Conservation (phyloP, 2,888 invertebrate genomes). For the Nymphalis urticae region DNA sequence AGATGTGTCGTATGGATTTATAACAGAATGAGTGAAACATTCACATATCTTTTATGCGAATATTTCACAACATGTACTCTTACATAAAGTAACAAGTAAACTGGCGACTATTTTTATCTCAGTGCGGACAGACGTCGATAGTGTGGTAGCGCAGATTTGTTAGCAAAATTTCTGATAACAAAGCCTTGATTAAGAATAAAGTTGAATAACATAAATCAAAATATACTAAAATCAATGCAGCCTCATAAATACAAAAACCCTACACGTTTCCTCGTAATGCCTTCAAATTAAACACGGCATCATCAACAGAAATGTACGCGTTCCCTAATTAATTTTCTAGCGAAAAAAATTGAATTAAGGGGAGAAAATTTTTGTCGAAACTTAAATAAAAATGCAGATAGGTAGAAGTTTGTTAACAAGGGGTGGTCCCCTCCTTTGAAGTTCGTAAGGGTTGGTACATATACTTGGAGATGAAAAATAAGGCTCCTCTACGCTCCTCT, state of each 20-base stretch:
- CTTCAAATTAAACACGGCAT: conserved; percentile 52
- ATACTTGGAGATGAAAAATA: conserved; percentile 59
- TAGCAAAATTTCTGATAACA: too few relatives aligned
- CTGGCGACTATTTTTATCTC: too few relatives aligned
- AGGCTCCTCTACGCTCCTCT: conserved; percentile 55
- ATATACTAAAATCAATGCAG: conserved; percentile 24
- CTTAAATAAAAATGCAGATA: conserved; percentile 77
- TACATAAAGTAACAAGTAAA: too few relatives aligned
- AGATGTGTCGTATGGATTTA: too few relatives aligned
- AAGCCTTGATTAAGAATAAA: too few relatives aligned
- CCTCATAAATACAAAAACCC: conserved; percentile 22
- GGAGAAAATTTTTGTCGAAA: conserved; percentile 72
- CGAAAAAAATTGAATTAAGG: conserved; percentile 67
- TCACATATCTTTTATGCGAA: too few relatives aligned
- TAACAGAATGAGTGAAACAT: too few relatives aligned
- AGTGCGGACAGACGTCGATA: too few relatives aligned
- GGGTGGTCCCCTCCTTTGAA: conserved; percentile 68
- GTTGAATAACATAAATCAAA: not conserved
- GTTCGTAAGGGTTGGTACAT: conserved; percentile 53
- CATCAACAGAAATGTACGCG: conserved; percentile 51
- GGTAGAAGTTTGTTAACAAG: conserved; percentile 64
- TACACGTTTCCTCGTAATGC: conserved; percentile 26
- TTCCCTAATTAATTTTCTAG: conserved; percentile 61
- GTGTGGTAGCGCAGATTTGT: too few relatives aligned
- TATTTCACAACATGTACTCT: too few relatives aligned